phyloP scores from a whole-genome alignment of 1,140 invertebrate genomes.

The Gryllus bimaculatus region DNA sequence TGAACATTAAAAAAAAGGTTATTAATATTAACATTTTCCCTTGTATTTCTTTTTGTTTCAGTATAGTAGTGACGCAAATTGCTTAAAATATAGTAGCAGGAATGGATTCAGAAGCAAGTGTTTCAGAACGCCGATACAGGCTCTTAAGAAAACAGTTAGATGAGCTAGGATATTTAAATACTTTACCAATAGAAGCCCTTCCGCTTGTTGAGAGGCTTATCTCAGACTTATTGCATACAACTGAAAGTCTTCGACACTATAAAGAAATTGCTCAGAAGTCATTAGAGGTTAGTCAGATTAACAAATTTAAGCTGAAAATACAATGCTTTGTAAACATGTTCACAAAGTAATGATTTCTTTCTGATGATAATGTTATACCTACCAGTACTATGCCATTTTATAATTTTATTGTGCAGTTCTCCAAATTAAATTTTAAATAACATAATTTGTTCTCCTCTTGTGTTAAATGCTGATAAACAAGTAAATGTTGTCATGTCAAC shows the following conservation, averaged over 20 bases:
- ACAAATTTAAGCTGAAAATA: background rate
- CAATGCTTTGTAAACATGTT: background rate
- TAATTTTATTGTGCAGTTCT: background rate
- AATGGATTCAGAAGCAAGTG: constrained; percentile 19
- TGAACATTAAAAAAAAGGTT: no score
- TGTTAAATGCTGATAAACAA: background rate
- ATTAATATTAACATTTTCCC: no score
- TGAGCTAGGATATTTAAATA: constrained; percentile 61
- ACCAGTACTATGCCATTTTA: background rate
- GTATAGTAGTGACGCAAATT: no score
- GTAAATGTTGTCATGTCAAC: no score
- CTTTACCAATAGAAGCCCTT: constrained; percentile 57
- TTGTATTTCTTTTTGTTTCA: no score
- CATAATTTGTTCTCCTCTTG: background rate
- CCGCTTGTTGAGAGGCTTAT: constrained; percentile 64
- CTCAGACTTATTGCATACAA: constrained; percentile 66
- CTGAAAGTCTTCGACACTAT: constrained; percentile 65
- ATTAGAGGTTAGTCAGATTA: constrained; percentile 37
- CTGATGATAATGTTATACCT: background rate
- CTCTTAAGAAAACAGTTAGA: constrained; percentile 50
- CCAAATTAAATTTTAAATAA: background rate
- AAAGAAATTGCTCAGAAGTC: constrained; percentile 60
- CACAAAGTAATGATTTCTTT: background rate
- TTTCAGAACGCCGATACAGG: constrained; percentile 36
- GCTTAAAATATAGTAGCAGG: background rate